Conservation (phyloP, 2,113 vertebrate species). For the Panthera tigris region DNA sequence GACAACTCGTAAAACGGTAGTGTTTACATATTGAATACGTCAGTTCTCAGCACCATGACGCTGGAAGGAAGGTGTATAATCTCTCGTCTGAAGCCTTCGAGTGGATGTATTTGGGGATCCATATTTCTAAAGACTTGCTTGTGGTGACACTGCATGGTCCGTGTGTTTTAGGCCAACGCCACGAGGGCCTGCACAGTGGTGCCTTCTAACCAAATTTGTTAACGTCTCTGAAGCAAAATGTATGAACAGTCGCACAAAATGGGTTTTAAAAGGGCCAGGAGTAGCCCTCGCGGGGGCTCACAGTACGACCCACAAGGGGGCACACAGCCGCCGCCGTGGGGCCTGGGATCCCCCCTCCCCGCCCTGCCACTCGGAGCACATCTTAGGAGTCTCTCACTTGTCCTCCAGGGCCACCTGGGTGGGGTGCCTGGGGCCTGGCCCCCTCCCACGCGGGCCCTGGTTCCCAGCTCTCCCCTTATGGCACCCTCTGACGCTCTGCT, state of each 20-base stretch:
- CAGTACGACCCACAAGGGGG: background rate
- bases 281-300: background rate
- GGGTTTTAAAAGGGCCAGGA: background rate
- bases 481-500: too few relatives aligned
- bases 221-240: background rate
- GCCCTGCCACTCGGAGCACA: rapidly evolving
- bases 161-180: background rate
- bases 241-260: background rate
- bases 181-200: background rate
- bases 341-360: background rate
- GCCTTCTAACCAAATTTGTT: background rate
- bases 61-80: background rate
- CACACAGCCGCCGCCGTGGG: too few relatives aligned
- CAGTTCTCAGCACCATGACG: background rate
- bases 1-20: too few relatives aligned
- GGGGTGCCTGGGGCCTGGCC: background rate
- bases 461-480: background rate
- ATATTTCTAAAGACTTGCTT: background rate
- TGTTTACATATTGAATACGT: background rate
- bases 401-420: rapidly evolving
- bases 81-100: too few relatives aligned
- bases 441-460: background rate
- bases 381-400: too few relatives aligned
- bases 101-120: background rate
- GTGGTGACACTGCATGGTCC: background rate